Base-by-base conservation (phyloP, 2,888 invertebrate species). In the Oscheius sp. region DNA sequence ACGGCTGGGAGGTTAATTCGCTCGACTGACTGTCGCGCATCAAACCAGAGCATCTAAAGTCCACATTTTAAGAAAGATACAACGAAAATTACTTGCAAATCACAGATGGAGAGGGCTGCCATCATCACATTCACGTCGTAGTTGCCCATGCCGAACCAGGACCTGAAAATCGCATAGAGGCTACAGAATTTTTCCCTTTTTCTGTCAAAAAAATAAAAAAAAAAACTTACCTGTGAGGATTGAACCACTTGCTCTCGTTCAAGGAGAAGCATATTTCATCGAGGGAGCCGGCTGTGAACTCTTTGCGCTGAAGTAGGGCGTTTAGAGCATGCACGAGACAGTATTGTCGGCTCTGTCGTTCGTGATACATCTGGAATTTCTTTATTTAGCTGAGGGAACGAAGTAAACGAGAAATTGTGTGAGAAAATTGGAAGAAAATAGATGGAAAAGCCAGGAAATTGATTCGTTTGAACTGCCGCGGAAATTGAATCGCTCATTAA, bases 91-190 rank as follows among this genome's bases (percentile, higher is more conserved):
- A 78, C 80, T 63, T 80, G 76, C 37, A 82, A 42, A 68, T 77
- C 75, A 11, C 77, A 75, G 53, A 72, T 47, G 32, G 76, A 95
- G 58, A 98, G 90, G 0, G 98, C 98, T 79, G 94, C 94, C 94
- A 97, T 96, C 73, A 99, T 93, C 11, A 98, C 96, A 91, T 99
- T 99, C 77, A 97, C 94, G 90, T 99, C 99, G 91, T 98, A 99
- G 91, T 99, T 97, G 57, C 99, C 99, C 7, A 96, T 92, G 1
- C 98, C 98, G 76, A 98, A 91, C 87, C 84, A 83, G 0, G 88
- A 88, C 60, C 88, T 85, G 65, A 70, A 79, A 78, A 10, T 10
- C 11, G 53, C 63, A 47, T n/a, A 11, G 2, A 35, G 1, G 10
- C 10, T 1, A 2, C 7, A 47, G 4, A 48, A 47, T 33, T 10